Conservation (phyloP, 1,140 invertebrate genomes). For the Drosophila murphyi region DNA sequence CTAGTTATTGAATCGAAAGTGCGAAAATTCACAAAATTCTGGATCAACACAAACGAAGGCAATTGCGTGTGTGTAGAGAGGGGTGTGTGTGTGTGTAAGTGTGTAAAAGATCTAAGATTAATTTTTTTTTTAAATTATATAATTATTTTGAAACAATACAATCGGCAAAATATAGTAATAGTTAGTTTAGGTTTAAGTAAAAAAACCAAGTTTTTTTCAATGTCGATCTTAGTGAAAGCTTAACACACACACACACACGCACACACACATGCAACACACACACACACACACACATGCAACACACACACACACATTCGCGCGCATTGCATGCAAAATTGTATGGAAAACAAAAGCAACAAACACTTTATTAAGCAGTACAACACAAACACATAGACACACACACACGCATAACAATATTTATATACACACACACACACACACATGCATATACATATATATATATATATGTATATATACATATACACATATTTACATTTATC, state of each 20-base stretch:
- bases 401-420: conserved; percentile 19
- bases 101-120: not conserved
- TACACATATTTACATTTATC: conserved; percentile 64
- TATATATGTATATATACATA: conserved; percentile 42
- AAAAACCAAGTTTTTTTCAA: not conserved
- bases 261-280: not conserved
- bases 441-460: conserved; percentile 10
- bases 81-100: not conserved
- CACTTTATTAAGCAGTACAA: conserved; percentile 17
- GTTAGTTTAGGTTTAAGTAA: conserved; percentile 8
- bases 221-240: not conserved
- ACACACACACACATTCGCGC: too few relatives aligned
- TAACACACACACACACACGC: conserved; percentile 6
- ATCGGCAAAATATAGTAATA: not conserved
- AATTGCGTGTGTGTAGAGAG: not conserved
- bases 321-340: not conserved
- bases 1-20: conserved; percentile 41
- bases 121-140: not conserved
- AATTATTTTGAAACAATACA: not conserved
- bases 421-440: conserved; percentile 6
- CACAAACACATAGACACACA: not conserved
- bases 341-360: conserved; percentile 6
- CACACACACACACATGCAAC: not conserved
- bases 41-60: conserved; percentile 37
- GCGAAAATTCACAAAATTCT: conserved; percentile 40